Conservation (phyloP, 2,797 vertebrate genomes). For the Phalloptychus januarius region DNA sequence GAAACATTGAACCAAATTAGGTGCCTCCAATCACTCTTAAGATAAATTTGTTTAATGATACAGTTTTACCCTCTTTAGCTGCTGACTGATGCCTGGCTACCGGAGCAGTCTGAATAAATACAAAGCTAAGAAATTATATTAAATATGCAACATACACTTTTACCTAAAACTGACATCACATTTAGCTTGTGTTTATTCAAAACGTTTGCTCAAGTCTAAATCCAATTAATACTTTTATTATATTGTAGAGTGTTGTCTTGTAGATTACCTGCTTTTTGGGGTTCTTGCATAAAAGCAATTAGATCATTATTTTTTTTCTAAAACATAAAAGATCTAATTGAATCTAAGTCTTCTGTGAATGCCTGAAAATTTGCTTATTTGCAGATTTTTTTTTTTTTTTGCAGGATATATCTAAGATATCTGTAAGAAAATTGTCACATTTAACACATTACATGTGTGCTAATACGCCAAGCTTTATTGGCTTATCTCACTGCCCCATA, state of each 20-base stretch:
- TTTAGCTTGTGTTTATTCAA: background rate
- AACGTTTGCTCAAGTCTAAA: too few relatives aligned
- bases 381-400: background rate
- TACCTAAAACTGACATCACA: too few relatives aligned
- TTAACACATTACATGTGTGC: background rate
- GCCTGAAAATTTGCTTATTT: background rate
- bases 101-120: background rate
- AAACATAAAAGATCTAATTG: too few relatives aligned
- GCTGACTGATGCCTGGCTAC: background rate
- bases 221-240: too few relatives aligned
- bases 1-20: background rate
- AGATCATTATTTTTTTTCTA: too few relatives aligned
- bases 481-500: background rate
- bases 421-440: too few relatives aligned
- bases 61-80: background rate
- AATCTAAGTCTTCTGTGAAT: too few relatives aligned
- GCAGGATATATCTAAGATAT: too few relatives aligned
- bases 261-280: too few relatives aligned
- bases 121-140: background rate
- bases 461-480: background rate
- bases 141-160: background rate
- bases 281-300: too few relatives aligned
- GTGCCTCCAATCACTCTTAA: background rate
- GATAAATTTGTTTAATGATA: background rate
- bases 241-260: too few relatives aligned